phyloP scores from a whole-genome alignment of 1,140 invertebrate species.

The Probaryconus sp. region DNA sequence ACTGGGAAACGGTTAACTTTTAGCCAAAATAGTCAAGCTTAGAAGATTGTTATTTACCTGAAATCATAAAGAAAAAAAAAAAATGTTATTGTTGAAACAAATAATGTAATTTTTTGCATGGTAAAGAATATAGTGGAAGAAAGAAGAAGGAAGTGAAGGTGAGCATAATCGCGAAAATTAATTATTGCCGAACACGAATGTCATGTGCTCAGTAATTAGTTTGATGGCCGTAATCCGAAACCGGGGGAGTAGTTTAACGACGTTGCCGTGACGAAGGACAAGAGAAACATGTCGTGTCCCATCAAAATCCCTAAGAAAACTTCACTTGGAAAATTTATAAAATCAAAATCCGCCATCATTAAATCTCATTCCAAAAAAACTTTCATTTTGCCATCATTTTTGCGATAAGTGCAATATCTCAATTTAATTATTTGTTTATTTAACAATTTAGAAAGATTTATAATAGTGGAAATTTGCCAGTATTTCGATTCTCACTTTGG shows the following conservation, averaged over 20 bases:
- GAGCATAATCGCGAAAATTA: constrained; percentile 75
- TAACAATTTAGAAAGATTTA: no score
- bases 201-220: constrained; percentile 75
- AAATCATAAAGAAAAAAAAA: constrained; percentile 53
- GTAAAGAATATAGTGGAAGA: constrained; percentile 26
- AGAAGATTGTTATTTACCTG: constrained; percentile 69
- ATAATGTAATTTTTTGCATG: constrained; percentile 1
- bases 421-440: no score
- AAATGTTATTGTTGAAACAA: constrained; percentile 7
- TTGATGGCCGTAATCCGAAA: constrained; percentile 73
- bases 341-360: neutral
- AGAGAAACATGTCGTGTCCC: constrained; percentile 31
- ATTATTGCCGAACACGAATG: constrained; percentile 76
- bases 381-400: no score
- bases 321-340: neutral
- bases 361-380: neutral
- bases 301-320: constrained; percentile 27
- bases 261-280: constrained; percentile 55
- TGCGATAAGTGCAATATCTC: no score
- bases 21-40: constrained; percentile 7
- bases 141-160: constrained; percentile 52
- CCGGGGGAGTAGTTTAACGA: constrained; percentile 73
- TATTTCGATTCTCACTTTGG: constrained; percentile 42
- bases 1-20: no score
- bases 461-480: constrained; percentile 5